Percentiles rank a stretch among this genome's conserved stretches.
These are phyloP conservation scores for Thymallus thymallus DNA, from an alignment of 2,113 vertebrate genomes.

Conservation along the genomic window DNA sequence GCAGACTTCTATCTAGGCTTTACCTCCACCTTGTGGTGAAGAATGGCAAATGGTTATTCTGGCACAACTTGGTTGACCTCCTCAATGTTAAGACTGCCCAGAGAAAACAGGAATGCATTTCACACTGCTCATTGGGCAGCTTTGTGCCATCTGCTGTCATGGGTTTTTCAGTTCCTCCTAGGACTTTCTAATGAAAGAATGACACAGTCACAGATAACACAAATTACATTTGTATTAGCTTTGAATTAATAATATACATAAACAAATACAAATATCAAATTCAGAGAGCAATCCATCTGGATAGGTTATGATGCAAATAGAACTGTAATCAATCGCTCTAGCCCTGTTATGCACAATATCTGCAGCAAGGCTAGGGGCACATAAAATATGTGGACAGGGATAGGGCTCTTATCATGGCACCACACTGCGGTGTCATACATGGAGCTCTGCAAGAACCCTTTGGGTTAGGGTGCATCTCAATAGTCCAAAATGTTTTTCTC, in stretches of 20 bases:
- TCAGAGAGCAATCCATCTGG: background rate
- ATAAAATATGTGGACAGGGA: background rate
- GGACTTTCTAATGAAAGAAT: background rate
- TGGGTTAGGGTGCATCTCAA: too few relatives aligned
- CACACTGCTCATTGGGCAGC: background rate
- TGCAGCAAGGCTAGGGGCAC: background rate
- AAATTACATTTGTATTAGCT: background rate
- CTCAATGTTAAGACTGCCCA: background rate
- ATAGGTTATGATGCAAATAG: background rate
- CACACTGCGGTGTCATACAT: background rate
- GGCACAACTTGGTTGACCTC: background rate
- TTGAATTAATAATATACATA: conserved; percentile 1
- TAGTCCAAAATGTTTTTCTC: background rate
- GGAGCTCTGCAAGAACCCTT: too few relatives aligned
- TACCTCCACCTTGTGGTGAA: background rate
- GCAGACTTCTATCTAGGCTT: background rate
- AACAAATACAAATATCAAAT: background rate
- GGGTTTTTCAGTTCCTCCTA: background rate
- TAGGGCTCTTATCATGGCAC: background rate
- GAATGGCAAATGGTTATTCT: background rate
- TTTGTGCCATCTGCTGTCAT: background rate
- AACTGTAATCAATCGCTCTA: background rate
- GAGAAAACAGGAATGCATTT: background rate
- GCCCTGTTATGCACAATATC: background rate
- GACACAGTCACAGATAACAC: background rate